Evolutionary conservation across 2,113 vertebrate genomes (phyloP), one percentile per base, ranked within the genome.

Genomic region (Zapornia atra): DNA sequence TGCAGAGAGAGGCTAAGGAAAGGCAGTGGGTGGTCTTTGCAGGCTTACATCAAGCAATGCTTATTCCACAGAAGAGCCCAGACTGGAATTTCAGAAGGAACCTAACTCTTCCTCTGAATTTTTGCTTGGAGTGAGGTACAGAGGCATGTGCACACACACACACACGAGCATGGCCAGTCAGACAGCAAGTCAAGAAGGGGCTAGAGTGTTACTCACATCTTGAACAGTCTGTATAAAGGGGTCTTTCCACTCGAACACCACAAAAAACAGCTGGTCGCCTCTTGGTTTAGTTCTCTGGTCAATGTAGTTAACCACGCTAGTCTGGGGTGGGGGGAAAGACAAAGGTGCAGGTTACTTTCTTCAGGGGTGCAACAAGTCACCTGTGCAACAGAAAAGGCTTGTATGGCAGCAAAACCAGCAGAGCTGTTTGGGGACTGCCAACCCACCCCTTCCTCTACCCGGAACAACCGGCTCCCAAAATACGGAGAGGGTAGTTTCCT

Each of bases 181-280:
- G 68, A 24, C 10, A 59, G 36, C 4, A 4, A 21, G 6, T 75
- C 40, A 29, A 31, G 21, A 26, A 71, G 36, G 51, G 20, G 65
- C 24, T 16, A 20, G 60, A 0, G 0, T 38, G 24, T 66, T 95
- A 98, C 99, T 98, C 96, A 99, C 99, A 11, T 99, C 98, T 97
- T 98, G 98, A 85, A 99, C 99, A 88, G 99, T 98, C 96, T 99
- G 99, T 92, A 99, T 99, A 60, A 98, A 99, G 51, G 99, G 98
- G 89, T 99, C 99, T 90, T 99, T 98, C 99, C 99, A 99, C 75
- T 99, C 98, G 38, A 99, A 99, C 11, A 99, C 99, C 64, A 99
- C 98, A 88, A 99, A 99, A 94, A 99, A 99, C 56, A 99, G 97
- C 96, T 99, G 98, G 69, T 98, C 98, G 5, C 90, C 98, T 92